These are phyloP conservation scores for Colostygia pectinataria DNA, from an alignment of 2,888 invertebrate genomes.

Conservation along the genomic window DNA sequence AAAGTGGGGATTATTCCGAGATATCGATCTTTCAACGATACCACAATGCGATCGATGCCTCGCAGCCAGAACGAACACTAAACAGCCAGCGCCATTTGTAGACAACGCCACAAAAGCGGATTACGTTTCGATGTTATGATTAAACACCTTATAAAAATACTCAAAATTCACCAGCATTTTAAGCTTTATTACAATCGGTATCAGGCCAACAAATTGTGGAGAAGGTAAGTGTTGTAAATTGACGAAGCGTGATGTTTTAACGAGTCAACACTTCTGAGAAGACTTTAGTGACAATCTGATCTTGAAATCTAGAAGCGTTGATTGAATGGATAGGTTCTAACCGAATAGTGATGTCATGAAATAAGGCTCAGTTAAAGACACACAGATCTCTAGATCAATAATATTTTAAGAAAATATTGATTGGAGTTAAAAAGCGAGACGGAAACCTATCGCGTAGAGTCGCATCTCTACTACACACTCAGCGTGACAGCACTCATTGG, in stretches of 20 bases:
- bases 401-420: no score
- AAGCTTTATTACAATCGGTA: conserved; percentile 28
- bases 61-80: conserved; percentile 45
- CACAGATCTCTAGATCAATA: no score
- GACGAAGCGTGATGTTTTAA: conserved; percentile 64
- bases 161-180: conserved; percentile 24
- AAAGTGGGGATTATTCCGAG: conserved; percentile 57
- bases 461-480: no score
- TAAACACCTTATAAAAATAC: conserved; percentile 47
- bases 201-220: conserved; percentile 21
- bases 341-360: conserved; percentile 6
- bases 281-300: conserved; percentile 35
- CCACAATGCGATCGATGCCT: conserved; percentile 43
- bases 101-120: conserved; percentile 57
- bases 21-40: conserved; percentile 61
- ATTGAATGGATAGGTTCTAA: neutral
- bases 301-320: conserved; percentile 5
- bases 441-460: no score
- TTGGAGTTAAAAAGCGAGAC: no score
- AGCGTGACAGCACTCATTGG: no score
- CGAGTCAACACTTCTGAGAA: conserved; percentile 63
- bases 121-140: conserved; percentile 74
- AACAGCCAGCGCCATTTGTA: conserved; percentile 48
- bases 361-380: conserved; percentile 9
- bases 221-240: conserved; percentile 42